A percentile compares a stretch with the other conserved stretches of the same genome.
Conservation (phyloP, 1,140 invertebrate species). For the Drosophila ironensis region DNA sequence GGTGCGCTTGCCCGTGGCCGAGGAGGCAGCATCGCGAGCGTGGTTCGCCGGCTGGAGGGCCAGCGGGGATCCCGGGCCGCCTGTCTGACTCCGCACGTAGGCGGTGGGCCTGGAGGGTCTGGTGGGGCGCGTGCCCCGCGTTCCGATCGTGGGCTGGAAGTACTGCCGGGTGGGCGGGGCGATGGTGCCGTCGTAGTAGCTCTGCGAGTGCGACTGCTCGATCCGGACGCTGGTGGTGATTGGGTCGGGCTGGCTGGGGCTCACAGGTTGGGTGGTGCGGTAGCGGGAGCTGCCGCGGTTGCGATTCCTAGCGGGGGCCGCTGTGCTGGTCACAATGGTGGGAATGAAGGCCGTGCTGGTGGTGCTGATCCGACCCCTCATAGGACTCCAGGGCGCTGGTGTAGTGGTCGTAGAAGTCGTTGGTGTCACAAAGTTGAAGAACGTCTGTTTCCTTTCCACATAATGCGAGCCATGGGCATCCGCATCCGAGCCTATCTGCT, state of each 20-base stretch:
- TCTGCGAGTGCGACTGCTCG: constrained; percentile 70
- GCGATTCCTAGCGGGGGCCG: background rate
- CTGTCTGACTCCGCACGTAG: constrained; percentile 6
- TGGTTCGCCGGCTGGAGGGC: constrained; percentile 30
- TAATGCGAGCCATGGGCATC: constrained; percentile 50
- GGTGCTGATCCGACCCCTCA: constrained; percentile 47
- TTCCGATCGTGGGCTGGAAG: constrained; percentile 1
- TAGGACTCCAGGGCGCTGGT: constrained; percentile 65
- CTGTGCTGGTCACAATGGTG: constrained; percentile 52
- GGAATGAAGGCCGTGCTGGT: constrained; percentile 29
- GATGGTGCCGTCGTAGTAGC: constrained; percentile 75
- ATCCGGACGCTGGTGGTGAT: constrained; percentile 49
- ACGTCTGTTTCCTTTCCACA: constrained; percentile 50
- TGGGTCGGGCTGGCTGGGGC: constrained; percentile 13
- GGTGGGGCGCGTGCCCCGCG: constrained; percentile 40
- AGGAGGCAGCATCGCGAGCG: background rate
- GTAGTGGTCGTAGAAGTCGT: constrained; percentile 23
- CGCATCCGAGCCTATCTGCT: constrained; percentile 40
- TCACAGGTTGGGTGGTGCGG: constrained; percentile 21
- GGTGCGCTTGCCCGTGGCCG: constrained; percentile 45
- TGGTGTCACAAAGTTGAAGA: constrained; percentile 19
- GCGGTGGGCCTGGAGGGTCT: too few species aligned
- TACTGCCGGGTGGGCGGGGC: constrained; percentile 51
- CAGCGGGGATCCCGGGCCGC: background rate
- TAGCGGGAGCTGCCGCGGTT: constrained; percentile 43